Evolutionary conservation across 2,888 invertebrate species (phyloP), one percentile per base, ranked within the genome.

Genomic region (Synanthedon vespiformis): DNA sequence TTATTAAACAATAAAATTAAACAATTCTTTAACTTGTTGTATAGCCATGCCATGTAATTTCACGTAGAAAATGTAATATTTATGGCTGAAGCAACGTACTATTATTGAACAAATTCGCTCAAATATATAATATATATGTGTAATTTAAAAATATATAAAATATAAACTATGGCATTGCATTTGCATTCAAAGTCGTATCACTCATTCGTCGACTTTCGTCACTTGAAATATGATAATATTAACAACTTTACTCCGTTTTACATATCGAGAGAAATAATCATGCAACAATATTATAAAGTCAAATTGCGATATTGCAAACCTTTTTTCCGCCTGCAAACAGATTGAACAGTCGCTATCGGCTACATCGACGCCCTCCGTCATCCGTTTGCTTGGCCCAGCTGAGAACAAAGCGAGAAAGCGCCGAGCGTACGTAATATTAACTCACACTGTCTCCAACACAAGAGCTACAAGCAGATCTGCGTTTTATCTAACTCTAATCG

Each of bases 361-460:
- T 44, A 62, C 61, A 57, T 67, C 70, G 58, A 52, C 48, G 56
- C 62, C 63, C 47, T 73, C 80, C 51, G 57, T 51, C 64, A 77
- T 83, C 67, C 72, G 49, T 73, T 83, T 83, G 70, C 68, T 67
- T 63, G 80, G 72, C 61, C 74, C 77, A 63, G 74, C 85, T 85
- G 84, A 68, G 80, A 82, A 84, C 83, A 85, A 74, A 79, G 75
- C 69, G 34, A 34, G 34, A 34, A 34, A 34, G 34, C 34, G 34
- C 34, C 34, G 34, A 34, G 34, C 34, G 34, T 34, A 34, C 34
- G 34, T 34, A 34, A 34, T 34, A 34, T 34, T 34, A 34, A 34
- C 34, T 34, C 34, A 34, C 34, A 34, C 34, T 34, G 10, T 34
- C 34, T 34, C 34, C 34, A 34, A 10, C 34, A 8, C 8, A 34